Evolutionary conservation across 2,113 vertebrate species (phyloP), one percentile per base, ranked within the genome.

Genomic region (Odocoileus hemionus): DNA sequence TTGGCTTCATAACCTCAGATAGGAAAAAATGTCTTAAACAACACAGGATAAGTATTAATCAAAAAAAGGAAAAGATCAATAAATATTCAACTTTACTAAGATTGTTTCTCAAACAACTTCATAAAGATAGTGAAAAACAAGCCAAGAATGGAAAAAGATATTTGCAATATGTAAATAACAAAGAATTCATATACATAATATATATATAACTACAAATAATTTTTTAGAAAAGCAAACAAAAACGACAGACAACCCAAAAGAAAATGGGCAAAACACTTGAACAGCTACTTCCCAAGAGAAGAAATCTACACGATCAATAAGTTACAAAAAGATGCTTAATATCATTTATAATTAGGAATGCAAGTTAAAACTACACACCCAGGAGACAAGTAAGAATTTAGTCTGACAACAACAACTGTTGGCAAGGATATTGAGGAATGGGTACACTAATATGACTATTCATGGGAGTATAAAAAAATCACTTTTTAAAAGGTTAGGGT

Each of bases 1-100:
- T 88, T 91, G 88, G 55, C 52, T 86, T 82, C 74, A 78, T 92
- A 39, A 86, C 16, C 39, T 95, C 86, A 85, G 12, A 91, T 79
- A 87, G 45, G 21, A 87, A 87, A 95, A 26, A 74, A 85, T 50
- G 61, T 82, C 67, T 80, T 86, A 91, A 79, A 89, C 6, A 94
- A 28, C 33, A 83, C 10, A 96, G 17, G 43, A 89, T 89, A 95
- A 88, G 6, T n/a, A 95, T 50, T 94, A 94, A 39, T 15, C 79
- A 92, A 83, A 96, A 87, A 52, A 47, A 13, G 16, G 67, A 96
- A 96, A 91, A 82, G 28, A 78, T 76, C 54, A 93, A 89, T 86
- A 96, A 96, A 88, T 92, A 84, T 52, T 83, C 70, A 96, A 83
- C 23, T 79, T 80, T 78, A 93, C 39, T 89, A 91, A 93, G 96